Conservation (phyloP, 2,888 invertebrate species). For the Thereva unica region DNA sequence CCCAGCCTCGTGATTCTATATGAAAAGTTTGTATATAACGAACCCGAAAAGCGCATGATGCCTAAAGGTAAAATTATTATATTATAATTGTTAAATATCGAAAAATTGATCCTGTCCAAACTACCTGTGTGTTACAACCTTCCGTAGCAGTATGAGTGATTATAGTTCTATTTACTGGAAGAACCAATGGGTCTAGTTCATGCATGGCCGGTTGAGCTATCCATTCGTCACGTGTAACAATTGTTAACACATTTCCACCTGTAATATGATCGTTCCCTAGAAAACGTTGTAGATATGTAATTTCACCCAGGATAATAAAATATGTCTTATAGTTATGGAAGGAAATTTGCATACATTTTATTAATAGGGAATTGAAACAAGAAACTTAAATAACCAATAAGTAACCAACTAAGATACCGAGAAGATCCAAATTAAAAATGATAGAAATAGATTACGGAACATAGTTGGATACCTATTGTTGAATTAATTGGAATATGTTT, state of each 20-base stretch:
- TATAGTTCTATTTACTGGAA: conserved; percentile 63
- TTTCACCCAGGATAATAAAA: background rate
- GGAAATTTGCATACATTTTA: background rate
- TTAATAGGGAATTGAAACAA: too few species aligned
- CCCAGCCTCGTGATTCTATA: conserved; percentile 67
- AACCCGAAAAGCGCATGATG: conserved; percentile 64
- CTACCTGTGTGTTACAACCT: conserved; percentile 62
- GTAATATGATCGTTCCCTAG: conserved; percentile 43
- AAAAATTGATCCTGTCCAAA: conserved; percentile 10
- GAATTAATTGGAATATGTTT: conserved; percentile 58
- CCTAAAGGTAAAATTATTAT: conserved; percentile 54
- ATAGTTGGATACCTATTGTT: conserved; percentile 55
- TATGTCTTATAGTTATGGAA: background rate
- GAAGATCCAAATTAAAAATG: too few species aligned
- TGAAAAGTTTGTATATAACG: conserved; percentile 70
- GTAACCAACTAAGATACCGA: too few species aligned
- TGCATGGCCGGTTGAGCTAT: conserved; percentile 65
- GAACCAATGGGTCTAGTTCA: conserved; percentile 56
- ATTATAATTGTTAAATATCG: too few species aligned
- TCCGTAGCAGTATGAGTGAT: conserved; percentile 70
- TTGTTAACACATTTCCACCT: conserved; percentile 58
- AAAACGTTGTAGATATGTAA: conserved; percentile 33
- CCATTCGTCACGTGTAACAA: conserved; percentile 68
- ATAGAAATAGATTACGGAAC: background rate
- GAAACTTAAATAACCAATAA: too few species aligned